Conservation (phyloP, 2,888 invertebrate genomes). For the Mamestra brassicae region DNA sequence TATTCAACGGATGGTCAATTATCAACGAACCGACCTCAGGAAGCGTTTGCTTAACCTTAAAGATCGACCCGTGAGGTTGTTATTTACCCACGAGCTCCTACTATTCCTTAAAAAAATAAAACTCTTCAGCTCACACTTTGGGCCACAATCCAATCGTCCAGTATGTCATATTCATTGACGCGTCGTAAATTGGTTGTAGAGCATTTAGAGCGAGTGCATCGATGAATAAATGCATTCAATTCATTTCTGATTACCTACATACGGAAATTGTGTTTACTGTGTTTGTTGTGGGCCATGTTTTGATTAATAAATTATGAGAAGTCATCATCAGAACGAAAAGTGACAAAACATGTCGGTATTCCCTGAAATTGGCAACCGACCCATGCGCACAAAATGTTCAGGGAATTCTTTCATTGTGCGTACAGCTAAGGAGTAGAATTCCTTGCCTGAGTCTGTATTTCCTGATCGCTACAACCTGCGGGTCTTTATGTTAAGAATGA, state of each 20-base stretch:
- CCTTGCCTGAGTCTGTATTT: no score
- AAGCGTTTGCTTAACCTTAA: no score
- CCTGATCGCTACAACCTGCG: no score
- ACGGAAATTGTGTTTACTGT: slow-evolving; percentile 26
- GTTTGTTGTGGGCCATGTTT: slow-evolving; percentile 11
- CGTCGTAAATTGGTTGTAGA: slow-evolving; percentile 51
- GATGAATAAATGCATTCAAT: slow-evolving; percentile 57
- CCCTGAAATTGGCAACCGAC: no score
- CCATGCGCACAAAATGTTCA: no score
- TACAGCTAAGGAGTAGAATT: no score
- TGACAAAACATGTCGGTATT: not conserved
- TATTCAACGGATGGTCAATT: no score
- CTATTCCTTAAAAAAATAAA: not conserved
- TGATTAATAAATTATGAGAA: slow-evolving; percentile 2
- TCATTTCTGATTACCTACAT: slow-evolving; percentile 32
- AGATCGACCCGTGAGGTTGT: no score
- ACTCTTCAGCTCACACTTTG: not conserved
- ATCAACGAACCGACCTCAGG: no score
- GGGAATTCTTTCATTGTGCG: no score
- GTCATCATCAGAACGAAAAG: not conserved
- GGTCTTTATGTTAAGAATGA: no score
- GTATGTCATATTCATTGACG: slow-evolving; percentile 61
- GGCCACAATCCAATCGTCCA: slow-evolving; percentile 34
- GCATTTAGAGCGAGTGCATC: slow-evolving; percentile 43
- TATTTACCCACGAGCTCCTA: not conserved